Percentiles rank a stretch among this genome's conserved stretches.
Evolutionary conservation across 2,797 vertebrate genomes (phyloP).

Genomic region (Phyllotis vaccarum): DNA sequence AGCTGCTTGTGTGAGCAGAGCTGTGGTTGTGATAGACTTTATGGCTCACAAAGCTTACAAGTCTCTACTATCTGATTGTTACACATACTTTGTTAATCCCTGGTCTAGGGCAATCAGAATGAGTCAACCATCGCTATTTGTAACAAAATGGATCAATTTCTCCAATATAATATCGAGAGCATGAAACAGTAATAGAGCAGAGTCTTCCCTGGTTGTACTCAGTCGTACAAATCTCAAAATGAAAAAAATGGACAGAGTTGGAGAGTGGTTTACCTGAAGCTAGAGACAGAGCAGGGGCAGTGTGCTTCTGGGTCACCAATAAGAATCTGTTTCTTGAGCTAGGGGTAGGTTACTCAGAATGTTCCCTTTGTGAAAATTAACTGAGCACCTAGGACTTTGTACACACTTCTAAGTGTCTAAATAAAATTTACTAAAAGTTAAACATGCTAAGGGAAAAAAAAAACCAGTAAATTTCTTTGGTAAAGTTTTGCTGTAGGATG

Average conservation of each 20-base stretch:
- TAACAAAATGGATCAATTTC: background rate
- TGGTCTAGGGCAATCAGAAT: background rate
- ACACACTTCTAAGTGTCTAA: background rate
- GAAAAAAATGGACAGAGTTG: background rate
- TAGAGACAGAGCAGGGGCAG: background rate
- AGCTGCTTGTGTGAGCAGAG: background rate
- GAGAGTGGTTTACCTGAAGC: background rate
- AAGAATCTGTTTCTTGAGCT: conserved; percentile 37
- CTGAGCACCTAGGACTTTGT: background rate
- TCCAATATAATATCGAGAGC: background rate
- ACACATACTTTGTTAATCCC: background rate
- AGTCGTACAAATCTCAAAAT: conserved; percentile 2
- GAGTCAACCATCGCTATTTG: background rate
- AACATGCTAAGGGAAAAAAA: background rate
- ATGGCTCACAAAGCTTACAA: background rate
- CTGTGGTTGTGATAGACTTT: background rate
- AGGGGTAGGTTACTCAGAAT: conserved; percentile 1
- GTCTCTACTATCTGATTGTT: conserved; percentile 3
- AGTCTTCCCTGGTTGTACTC: background rate
- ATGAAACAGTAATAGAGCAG: background rate
- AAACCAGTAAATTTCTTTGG: background rate
- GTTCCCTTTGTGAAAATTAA: background rate
- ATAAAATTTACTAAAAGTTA: conserved; percentile 31
- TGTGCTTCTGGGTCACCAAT: background rate
- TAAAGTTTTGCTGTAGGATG: conserved; percentile 12